phyloP scores from a whole-genome alignment of 2,888 invertebrate genomes.

The Cepaea hortensis region DNA sequence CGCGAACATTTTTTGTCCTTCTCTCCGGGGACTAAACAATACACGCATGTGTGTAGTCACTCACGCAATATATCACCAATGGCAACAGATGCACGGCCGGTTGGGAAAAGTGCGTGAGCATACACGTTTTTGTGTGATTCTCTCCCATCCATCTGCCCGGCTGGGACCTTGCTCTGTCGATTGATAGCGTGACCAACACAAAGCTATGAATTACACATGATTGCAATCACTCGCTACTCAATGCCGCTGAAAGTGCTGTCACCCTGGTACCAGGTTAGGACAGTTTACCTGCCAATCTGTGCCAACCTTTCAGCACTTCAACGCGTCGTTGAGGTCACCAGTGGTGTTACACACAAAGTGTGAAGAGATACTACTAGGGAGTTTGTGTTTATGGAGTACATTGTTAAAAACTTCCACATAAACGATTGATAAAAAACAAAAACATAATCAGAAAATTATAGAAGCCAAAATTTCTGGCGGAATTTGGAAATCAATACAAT shows the following conservation, averaged over 20 bases:
- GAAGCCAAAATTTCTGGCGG: too few relatives aligned
- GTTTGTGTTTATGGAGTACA: too few relatives aligned
- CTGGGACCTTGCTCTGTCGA: not conserved
- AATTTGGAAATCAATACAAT: not conserved
- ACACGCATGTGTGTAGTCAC: not conserved
- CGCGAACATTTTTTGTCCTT: too few relatives aligned
- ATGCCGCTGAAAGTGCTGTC: not conserved
- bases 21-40: not conserved
- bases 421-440: too few relatives aligned
- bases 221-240: not conserved
- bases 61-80: not conserved
- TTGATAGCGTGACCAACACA: not conserved
- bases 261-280: not conserved
- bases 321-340: too few relatives aligned
- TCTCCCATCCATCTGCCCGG: not conserved
- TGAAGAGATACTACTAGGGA: too few relatives aligned
- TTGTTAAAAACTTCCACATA: too few relatives aligned
- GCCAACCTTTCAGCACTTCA: too few relatives aligned
- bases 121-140: not conserved
- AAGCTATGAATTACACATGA: not conserved
- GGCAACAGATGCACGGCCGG: not conserved
- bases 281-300: not conserved
- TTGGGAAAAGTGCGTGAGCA: not conserved
- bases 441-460: too few relatives aligned
- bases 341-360: too few relatives aligned